Conservation (phyloP, 2,888 invertebrate genomes). For the Choristoneura rosaceana region DNA sequence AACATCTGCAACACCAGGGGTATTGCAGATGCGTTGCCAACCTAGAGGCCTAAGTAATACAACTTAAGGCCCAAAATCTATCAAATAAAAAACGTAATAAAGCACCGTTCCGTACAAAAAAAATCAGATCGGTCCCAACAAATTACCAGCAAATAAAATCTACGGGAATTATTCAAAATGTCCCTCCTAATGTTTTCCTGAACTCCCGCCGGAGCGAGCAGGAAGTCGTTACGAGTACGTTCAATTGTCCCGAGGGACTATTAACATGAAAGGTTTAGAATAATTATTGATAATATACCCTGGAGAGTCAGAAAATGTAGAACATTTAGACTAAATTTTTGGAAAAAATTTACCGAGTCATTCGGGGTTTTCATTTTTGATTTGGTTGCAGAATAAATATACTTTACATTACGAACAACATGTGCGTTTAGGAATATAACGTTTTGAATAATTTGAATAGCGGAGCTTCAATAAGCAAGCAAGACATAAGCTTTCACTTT, state of each 20-base stretch:
- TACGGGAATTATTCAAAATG: conserved; percentile 18
- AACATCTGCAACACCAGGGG: too few relatives aligned
- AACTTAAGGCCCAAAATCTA: too few relatives aligned
- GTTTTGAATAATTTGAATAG: too few relatives aligned
- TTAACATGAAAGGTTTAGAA: conserved; percentile 31
- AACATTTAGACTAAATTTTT: background rate
- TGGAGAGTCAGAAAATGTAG: background rate
- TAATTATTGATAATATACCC: conserved; percentile 14
- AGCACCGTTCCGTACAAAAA: background rate
- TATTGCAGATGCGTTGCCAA: too few relatives aligned
- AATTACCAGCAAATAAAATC: conserved; percentile 34
- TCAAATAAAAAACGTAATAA: background rate
- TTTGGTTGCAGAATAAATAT: too few relatives aligned
- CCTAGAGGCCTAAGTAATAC: too few relatives aligned
- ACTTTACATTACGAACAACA: too few relatives aligned
- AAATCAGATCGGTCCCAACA: conserved; percentile 29
- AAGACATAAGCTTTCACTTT: too few relatives aligned
- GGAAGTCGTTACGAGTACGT: conserved; percentile 17
- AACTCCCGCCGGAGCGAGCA: conserved; percentile 16
- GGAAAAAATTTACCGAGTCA: too few relatives aligned
- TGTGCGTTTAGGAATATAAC: too few relatives aligned
- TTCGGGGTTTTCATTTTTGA: too few relatives aligned
- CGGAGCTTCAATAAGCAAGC: too few relatives aligned
- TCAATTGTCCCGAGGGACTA: conserved; percentile 9
- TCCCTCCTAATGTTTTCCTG: conserved; percentile 35